Evolutionary conservation across 2,113 vertebrate genomes (phyloP).

Genomic region (Caracal caracal): DNA sequence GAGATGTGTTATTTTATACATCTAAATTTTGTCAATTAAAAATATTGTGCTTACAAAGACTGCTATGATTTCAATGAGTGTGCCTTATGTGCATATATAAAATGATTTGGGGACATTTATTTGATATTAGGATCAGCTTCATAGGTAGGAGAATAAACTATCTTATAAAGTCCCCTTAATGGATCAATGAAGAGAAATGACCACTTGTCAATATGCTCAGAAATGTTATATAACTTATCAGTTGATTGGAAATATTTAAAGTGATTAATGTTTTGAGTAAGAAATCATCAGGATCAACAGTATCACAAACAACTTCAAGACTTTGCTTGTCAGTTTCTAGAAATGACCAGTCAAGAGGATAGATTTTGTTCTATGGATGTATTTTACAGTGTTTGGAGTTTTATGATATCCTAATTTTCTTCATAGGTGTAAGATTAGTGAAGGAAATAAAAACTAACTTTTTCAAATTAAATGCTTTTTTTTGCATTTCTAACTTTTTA

Average conservation of each 20-base stretch:
- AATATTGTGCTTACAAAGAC: background rate
- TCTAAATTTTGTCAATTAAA: constrained; percentile 2
- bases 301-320: background rate
- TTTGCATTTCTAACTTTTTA: background rate
- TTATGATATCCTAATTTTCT: background rate
- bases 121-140: background rate
- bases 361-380: background rate
- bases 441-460: background rate
- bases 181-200: background rate
- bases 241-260: constrained; percentile 22
- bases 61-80: background rate
- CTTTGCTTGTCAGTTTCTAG: background rate
- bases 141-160: background rate
- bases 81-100: background rate
- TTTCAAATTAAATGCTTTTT: background rate
- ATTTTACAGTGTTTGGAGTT: background rate
- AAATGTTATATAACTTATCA: background rate
- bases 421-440: background rate
- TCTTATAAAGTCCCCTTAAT: constrained; percentile 27
- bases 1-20: background rate
- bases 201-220: background rate
- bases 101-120: constrained; percentile 6
- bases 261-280: background rate
- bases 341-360: background rate
- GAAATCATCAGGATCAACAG: background rate